Conservation (phyloP, 2,888 invertebrate genomes). For the Xanthostigma xanthostigma region DNA sequence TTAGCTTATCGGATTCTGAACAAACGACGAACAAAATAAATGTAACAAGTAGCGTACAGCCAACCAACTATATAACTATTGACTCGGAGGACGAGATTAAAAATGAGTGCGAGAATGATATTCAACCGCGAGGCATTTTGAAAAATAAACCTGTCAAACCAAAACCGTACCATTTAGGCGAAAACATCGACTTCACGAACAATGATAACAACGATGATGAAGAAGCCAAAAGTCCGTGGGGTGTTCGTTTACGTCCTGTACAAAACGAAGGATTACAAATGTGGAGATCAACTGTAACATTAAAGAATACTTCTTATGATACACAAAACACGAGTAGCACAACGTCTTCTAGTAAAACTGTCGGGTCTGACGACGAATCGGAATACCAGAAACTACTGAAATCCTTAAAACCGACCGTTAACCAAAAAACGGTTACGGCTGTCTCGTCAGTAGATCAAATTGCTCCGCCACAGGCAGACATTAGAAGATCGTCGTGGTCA, state of each 20-base stretch:
- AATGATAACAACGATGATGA: constrained; percentile 15
- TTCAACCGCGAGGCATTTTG: constrained; percentile 50
- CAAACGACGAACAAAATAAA: background rate
- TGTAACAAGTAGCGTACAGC: background rate
- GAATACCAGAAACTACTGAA: constrained; percentile 25
- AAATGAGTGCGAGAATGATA: constrained; percentile 21
- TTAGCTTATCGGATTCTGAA: constrained; percentile 16
- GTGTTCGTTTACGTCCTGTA: constrained; percentile 32
- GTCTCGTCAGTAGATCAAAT: constrained; percentile 13
- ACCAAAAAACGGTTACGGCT: constrained; percentile 18
- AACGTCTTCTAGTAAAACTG: constrained; percentile 1
- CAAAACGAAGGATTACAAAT: constrained; percentile 22
- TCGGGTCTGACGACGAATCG: constrained; percentile 12
- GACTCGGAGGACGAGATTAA: constrained; percentile 13
- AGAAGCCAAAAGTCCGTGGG: constrained; percentile 27
- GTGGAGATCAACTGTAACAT: constrained; percentile 31
- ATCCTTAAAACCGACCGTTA: constrained; percentile 20
- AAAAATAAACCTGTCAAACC: constrained; percentile 62
- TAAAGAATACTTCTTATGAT: constrained; percentile 23
- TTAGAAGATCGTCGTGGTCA: constrained; percentile 22
- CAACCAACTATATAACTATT: background rate
- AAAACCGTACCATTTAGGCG: constrained; percentile 58
- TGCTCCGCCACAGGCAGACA: constrained; percentile 12
- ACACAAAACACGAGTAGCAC: constrained; percentile 5
- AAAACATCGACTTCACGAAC: constrained; percentile 37